phyloP scores from a whole-genome alignment of 2,113 vertebrate genomes.

The Castor canadensis region DNA sequence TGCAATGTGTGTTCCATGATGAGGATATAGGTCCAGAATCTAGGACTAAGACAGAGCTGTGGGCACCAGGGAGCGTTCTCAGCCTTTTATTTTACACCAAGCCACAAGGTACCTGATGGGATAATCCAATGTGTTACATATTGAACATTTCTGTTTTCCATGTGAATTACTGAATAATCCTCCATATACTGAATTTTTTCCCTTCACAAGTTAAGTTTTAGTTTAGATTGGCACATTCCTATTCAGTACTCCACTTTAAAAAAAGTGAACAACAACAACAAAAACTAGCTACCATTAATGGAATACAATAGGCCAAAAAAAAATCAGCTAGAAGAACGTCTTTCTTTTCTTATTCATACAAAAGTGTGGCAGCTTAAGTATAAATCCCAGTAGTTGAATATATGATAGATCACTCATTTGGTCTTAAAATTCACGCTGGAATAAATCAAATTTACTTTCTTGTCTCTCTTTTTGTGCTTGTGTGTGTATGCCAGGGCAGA shows the following conservation, averaged over 20 bases:
- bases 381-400: background rate
- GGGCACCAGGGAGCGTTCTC: conserved; percentile 17
- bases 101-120: background rate
- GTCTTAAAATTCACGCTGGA: background rate
- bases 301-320: conserved; percentile 60
- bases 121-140: conserved; percentile 53
- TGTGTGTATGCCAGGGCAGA: background rate
- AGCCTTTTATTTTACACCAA: conserved; percentile 57
- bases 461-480: background rate
- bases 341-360: background rate
- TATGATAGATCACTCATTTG: background rate
- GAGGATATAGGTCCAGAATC: conserved; percentile 36
- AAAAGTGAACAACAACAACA: conserved; percentile 37
- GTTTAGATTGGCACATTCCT: conserved; percentile 58
- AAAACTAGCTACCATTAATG: conserved; percentile 53
- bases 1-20: background rate
- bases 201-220: conserved; percentile 59
- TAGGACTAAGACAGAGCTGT: conserved; percentile 9
- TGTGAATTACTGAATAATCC: conserved; percentile 69
- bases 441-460: conserved; percentile 22
- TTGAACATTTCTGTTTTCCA: conserved; percentile 64
- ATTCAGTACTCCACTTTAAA: conserved; percentile 59
- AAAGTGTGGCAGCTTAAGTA: background rate
- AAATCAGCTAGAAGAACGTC: background rate
- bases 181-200: conserved; percentile 77